A percentile compares a stretch with the other conserved stretches of the same genome.
Evolutionary conservation across 2,113 vertebrate species (phyloP).

Genomic region (Nettapus auritus): DNA sequence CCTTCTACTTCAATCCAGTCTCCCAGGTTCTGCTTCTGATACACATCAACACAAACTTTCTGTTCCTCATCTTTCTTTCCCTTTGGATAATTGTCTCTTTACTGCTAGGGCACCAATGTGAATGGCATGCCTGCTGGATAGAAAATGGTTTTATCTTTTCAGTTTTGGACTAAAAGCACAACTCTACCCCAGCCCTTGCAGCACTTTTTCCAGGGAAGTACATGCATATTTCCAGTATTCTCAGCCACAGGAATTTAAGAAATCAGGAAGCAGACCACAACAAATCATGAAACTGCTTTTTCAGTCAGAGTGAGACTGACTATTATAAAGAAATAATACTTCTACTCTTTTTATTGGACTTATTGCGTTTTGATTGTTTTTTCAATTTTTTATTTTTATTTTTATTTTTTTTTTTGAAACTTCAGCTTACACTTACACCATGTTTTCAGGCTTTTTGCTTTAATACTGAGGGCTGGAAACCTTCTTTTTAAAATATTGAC

Average conservation of each 20-base stretch:
- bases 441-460: neutral
- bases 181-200: neutral
- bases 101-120: neutral
- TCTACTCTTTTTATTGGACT: neutral
- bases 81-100: neutral
- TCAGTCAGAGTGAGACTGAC: neutral
- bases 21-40: neutral
- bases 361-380: neutral
- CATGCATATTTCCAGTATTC: conserved; percentile 11
- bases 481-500: neutral
- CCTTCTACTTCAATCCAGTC: neutral
- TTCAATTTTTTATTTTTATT: neutral
- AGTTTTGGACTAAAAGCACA: neutral
- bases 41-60: neutral
- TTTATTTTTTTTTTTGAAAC: neutral
- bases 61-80: neutral
- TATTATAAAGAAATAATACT: neutral
- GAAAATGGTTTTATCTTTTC: neutral
- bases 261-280: neutral
- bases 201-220: neutral
- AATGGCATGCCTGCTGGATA: neutral
- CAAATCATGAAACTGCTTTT: neutral
- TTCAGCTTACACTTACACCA: neutral
- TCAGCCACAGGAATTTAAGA: conserved; percentile 5
- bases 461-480: neutral